Conservation (phyloP, 2,888 invertebrate species). For the Miltochrista miniata region DNA sequence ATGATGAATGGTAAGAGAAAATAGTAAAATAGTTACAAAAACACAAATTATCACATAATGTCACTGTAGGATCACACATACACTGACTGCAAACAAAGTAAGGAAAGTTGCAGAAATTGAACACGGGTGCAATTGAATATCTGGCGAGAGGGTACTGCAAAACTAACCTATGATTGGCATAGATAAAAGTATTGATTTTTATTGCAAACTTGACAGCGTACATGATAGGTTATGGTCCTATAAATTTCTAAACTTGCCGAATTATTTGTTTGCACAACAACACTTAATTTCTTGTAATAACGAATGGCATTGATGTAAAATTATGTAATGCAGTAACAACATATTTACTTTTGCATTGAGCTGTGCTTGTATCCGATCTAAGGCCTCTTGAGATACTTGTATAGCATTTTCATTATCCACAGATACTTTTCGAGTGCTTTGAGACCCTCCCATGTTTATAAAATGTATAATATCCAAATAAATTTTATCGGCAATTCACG, state of each 20-base stretch:
- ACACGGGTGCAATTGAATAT: not conserved
- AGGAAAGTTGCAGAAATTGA: not conserved
- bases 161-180: conserved; percentile 24
- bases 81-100: not conserved
- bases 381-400: conserved; percentile 77
- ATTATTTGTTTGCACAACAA: conserved; percentile 23
- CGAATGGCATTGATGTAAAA: conserved; percentile 76
- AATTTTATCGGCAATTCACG: conserved; percentile 67
- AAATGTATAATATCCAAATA: conserved; percentile 57
- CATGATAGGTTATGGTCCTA: not conserved
- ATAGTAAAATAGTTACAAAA: not conserved
- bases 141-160: not conserved
- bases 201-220: conserved; percentile 3
- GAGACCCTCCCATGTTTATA: conserved; percentile 82
- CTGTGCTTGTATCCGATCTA: conserved; percentile 76
- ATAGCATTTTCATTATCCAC: conserved; percentile 79
- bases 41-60: not conserved
- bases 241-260: not conserved
- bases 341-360: conserved; percentile 72
- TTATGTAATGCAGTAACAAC: conserved; percentile 74
- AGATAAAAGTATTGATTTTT: conserved; percentile 19
- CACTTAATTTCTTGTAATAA: conserved; percentile 43
- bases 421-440: conserved; percentile 80
- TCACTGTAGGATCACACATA: not conserved
- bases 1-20: not conserved